phyloP scores from a whole-genome alignment of 2,888 invertebrate species.

The Pristionchus entomophagus region DNA sequence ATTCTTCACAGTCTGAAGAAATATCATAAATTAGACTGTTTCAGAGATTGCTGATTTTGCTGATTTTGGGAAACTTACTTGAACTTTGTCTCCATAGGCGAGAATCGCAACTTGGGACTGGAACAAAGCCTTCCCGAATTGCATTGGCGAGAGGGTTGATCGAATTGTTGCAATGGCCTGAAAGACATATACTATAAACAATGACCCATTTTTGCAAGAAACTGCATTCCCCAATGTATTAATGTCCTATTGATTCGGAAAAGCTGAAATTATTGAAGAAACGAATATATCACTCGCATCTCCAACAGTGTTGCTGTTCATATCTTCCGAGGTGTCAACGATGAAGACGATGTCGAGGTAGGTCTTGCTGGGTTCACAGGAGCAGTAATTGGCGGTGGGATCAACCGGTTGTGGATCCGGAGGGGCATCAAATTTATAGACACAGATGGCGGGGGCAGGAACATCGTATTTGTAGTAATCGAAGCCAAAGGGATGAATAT shows the following conservation, averaged over 20 bases:
- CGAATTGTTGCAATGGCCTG: slow-evolving; percentile 1
- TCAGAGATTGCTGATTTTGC: no score
- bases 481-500: no score
- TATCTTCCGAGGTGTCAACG: neutral
- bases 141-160: neutral
- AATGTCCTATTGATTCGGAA: neutral
- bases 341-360: no score
- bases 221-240: neutral
- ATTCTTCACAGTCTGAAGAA: neutral
- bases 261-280: no score
- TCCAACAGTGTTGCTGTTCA: neutral
- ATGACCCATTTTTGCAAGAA: no score
- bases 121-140: neutral
- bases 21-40: no score
- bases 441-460: no score
- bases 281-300: neutral
- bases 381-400: neutral
- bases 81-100: slow-evolving; percentile 4
- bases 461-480: no score
- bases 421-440: no score
- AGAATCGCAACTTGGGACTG: neutral
- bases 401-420: no score
- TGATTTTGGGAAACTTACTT: no score
- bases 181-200: no score
- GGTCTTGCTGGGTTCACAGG: neutral